These are phyloP conservation scores for Enoplolaimus lenunculus DNA, from an alignment of 2,888 invertebrate genomes.

Conservation along the genomic window DNA sequence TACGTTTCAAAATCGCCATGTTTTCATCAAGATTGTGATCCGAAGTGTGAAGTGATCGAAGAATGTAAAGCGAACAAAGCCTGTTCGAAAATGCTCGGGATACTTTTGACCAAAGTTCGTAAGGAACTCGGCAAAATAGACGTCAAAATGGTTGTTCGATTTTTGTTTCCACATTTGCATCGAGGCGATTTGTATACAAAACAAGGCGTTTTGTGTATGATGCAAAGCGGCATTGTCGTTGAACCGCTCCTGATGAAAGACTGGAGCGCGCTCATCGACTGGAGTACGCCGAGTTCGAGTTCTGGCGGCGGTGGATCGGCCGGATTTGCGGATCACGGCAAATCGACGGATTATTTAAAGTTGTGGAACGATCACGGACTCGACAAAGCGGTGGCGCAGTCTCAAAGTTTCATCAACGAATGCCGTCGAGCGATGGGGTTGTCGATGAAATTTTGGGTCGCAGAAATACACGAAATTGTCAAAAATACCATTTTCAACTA, in stretches of 20 bases:
- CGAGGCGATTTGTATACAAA: conserved; percentile 40
- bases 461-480: conserved; percentile 40
- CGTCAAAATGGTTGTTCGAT: conserved; percentile 40
- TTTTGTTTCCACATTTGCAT: conserved; percentile 39
- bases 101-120: conserved; percentile 37
- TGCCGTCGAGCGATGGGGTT: conserved; percentile 38
- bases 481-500: conserved; percentile 40
- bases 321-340: background rate
- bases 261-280: conserved; percentile 40
- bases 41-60: conserved; percentile 39
- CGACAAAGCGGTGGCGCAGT: conserved; percentile 38
- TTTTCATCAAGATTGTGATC: conserved; percentile 41
- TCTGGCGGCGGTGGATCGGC: background rate
- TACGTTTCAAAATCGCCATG: conserved; percentile 40
- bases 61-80: conserved; percentile 38
- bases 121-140: conserved; percentile 39
- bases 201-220: conserved; percentile 39
- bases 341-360: conserved; percentile 28
- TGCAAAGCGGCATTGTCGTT: conserved; percentile 35
- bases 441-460: conserved; percentile 41
- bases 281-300: conserved; percentile 28
- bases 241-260: conserved; percentile 40
- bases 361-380: conserved; percentile 39
- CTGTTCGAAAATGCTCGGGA: conserved; percentile 37
- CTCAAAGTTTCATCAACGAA: conserved; percentile 40